Percentiles rank a stretch among this genome's conserved stretches.
Conservation (phyloP, 2,113 vertebrate species). For the Murina feae region DNA sequence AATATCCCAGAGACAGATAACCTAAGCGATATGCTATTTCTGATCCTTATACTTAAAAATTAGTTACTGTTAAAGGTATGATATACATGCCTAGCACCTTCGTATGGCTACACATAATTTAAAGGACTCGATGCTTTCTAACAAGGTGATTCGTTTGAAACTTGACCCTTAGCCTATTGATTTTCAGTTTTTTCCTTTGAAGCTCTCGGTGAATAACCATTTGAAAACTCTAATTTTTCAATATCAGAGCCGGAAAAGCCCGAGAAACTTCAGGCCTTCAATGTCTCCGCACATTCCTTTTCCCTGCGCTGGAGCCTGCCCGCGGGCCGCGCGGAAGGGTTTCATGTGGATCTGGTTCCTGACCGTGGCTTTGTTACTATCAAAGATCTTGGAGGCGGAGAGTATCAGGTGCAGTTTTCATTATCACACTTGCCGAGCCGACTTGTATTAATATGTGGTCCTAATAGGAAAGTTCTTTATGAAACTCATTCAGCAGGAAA, state of each 20-base stretch:
- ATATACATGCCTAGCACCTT: neutral
- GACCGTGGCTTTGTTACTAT: conserved; percentile 83
- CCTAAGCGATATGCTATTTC: neutral
- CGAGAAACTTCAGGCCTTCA: conserved; percentile 75
- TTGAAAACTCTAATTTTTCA: conserved; percentile 58
- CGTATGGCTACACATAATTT: neutral
- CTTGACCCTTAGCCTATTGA: neutral
- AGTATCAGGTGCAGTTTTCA: conserved; percentile 87
- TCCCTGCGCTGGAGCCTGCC: conserved; percentile 83
- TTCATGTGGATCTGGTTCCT: conserved; percentile 84
- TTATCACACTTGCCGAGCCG: conserved; percentile 51
- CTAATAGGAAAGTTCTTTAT: conserved; percentile 59
- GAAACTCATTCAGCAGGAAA: conserved; percentile 48
- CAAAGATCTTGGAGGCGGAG: conserved; percentile 80
- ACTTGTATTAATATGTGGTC: conserved; percentile 68
- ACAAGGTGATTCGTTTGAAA: conserved; percentile 16
- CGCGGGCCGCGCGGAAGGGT: conserved; percentile 79
- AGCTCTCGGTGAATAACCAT: neutral
- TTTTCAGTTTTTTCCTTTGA: neutral
- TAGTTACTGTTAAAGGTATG: neutral
- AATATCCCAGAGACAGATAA: neutral
- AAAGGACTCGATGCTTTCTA: neutral
- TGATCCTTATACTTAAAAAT: conserved; percentile 1
- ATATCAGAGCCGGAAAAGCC: conserved; percentile 83
- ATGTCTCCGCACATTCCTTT: conserved; percentile 81